Evolutionary conservation across 2,888 invertebrate genomes (phyloP).

Genomic region (Drosophila melanosoma): DNA sequence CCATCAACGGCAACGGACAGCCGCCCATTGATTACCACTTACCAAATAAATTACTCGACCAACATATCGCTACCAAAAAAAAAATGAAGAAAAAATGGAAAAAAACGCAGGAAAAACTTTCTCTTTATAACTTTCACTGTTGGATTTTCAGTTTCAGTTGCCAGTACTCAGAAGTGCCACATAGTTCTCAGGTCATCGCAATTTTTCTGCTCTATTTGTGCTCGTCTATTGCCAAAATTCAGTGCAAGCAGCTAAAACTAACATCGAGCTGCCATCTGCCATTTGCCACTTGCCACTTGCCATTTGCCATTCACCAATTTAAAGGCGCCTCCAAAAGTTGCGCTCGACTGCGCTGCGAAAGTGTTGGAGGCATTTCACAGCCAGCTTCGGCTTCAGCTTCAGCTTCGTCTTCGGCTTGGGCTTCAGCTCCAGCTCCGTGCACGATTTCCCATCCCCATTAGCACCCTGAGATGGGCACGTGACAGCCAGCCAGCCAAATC

Average conservation of each 20-base stretch:
- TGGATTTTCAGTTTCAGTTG: conserved; percentile 24
- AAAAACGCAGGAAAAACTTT: conserved; percentile 54
- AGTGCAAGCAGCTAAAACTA: conserved; percentile 68
- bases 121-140: conserved; percentile 67
- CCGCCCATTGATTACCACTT: conserved; percentile 76
- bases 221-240: conserved; percentile 72
- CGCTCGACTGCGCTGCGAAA: conserved; percentile 58
- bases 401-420: background rate
- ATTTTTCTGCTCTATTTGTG: conserved; percentile 78
- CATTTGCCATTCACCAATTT: conserved; percentile 59
- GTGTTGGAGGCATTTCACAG: conserved; percentile 49
- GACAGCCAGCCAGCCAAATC: conserved; percentile 35
- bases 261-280: conserved; percentile 69
- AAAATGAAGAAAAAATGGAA: background rate
- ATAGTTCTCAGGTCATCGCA: conserved; percentile 53
- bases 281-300: conserved; percentile 63
- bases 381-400: background rate
- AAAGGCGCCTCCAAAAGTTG: conserved; percentile 45
- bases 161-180: conserved; percentile 13
- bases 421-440: conserved; percentile 6
- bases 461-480: conserved; percentile 64
- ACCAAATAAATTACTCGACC: conserved; percentile 70
- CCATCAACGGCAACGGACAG: conserved; percentile 58
- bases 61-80: background rate
- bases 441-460: conserved; percentile 41